Evolutionary conservation across 2,797 vertebrate species (phyloP).

Genomic region (Pseudochaenichthys georgianus): DNA sequence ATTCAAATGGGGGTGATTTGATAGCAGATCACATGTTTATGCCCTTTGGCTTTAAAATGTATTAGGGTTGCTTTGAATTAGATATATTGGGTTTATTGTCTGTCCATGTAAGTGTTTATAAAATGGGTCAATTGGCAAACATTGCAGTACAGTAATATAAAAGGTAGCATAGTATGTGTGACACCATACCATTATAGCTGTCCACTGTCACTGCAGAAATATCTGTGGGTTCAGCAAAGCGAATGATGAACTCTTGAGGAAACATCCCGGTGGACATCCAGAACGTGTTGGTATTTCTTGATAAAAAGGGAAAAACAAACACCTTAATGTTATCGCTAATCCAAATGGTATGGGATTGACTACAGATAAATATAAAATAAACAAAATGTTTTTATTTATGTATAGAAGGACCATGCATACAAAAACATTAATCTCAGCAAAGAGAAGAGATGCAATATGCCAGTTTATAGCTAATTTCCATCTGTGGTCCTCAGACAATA

Average conservation of each 20-base stretch:
- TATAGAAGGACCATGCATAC: too few species aligned
- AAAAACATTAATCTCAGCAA: too few species aligned
- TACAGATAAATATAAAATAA: neutral
- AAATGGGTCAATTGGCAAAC: neutral
- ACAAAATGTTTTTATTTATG: too few species aligned
- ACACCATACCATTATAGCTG: slow-evolving; percentile 88
- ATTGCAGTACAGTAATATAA: neutral
- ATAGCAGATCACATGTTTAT: neutral
- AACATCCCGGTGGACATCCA: slow-evolving; percentile 98
- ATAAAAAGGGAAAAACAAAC: slow-evolving; percentile 25
- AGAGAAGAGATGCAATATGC: too few species aligned
- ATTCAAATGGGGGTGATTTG: neutral
- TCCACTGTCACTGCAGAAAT: slow-evolving; percentile 87
- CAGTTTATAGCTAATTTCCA: too few species aligned
- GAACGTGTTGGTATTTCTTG: slow-evolving; percentile 89
- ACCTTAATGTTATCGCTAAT: neutral
- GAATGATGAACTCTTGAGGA: slow-evolving; percentile 93
- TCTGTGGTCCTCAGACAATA: too few species aligned
- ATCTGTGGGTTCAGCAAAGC: slow-evolving; percentile 85
- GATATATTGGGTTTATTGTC: neutral
- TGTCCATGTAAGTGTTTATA: neutral
- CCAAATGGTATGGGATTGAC: neutral
- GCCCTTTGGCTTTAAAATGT: neutral
- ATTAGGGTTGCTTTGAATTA: neutral
- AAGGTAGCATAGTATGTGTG: neutral